Percentiles rank a stretch among this genome's conserved stretches.
Evolutionary conservation across 2,888 invertebrate genomes (phyloP).

Genomic region (Ischnura elegans): DNA sequence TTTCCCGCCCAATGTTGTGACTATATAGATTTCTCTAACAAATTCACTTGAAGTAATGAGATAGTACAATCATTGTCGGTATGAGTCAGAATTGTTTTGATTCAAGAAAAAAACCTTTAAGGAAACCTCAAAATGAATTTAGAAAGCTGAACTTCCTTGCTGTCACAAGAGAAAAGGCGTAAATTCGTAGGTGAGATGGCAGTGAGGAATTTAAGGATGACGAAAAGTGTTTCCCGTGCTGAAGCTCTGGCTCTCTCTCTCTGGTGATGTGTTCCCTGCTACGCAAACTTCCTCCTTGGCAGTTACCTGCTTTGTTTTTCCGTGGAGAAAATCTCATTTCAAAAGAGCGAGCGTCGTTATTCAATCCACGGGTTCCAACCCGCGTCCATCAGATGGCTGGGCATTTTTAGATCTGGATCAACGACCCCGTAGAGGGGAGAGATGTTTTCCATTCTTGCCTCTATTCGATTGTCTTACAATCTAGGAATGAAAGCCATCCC

Average conservation of each 20-base stretch:
- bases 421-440: not conserved
- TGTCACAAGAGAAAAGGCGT: not conserved
- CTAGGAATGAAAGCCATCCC: too few relatives aligned
- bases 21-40: too few relatives aligned
- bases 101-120: too few relatives aligned
- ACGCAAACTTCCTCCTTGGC: too few relatives aligned
- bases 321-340: not conserved
- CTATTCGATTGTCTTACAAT: too few relatives aligned
- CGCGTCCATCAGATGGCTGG: not conserved
- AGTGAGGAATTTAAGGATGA: too few relatives aligned
- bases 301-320: slow-evolving; percentile 7
- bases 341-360: not conserved
- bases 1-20: too few relatives aligned
- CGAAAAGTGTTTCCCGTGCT: too few relatives aligned
- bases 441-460: not conserved
- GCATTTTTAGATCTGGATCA: slow-evolving; percentile 5
- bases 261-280: not conserved
- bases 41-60: too few relatives aligned
- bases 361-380: not conserved
- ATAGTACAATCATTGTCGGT: too few relatives aligned
- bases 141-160: too few relatives aligned
- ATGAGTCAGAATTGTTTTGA: not conserved
- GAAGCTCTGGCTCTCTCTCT: not conserved
- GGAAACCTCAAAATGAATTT: too few relatives aligned
- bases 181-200: not conserved